phyloP scores from a whole-genome alignment of 2,797 vertebrate species.

The Amblyopsis hoosieri region DNA sequence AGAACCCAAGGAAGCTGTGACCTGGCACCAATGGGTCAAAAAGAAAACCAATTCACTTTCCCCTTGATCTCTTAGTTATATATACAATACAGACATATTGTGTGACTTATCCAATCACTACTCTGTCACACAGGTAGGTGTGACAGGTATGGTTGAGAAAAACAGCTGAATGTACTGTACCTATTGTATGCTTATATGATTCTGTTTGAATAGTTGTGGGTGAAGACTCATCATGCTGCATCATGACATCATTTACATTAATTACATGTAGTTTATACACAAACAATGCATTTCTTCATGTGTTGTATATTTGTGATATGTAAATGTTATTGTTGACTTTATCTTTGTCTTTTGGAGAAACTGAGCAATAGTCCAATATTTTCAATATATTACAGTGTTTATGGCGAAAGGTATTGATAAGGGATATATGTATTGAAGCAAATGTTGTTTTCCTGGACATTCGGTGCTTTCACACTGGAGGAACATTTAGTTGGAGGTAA shows the following conservation, averaged over 20 bases:
- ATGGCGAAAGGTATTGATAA: constrained; percentile 16
- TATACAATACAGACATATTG: too few species aligned
- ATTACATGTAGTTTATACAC: too few species aligned
- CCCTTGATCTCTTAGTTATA: too few species aligned
- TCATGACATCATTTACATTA: too few species aligned
- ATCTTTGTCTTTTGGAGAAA: neutral
- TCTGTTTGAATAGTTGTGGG: neutral
- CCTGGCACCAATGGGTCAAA: neutral
- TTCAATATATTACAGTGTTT: constrained; percentile 13
- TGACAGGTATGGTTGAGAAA: too few species aligned
- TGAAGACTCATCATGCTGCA: too few species aligned
- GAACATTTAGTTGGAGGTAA: too few species aligned
- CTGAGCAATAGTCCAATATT: constrained; percentile 19
- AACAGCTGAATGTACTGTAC: neutral
- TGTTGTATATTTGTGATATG: neutral
- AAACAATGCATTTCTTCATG: neutral
- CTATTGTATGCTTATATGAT: neutral
- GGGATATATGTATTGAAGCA: neutral
- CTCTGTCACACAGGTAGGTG: neutral
- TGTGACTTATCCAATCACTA: too few species aligned
- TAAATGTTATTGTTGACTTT: neutral
- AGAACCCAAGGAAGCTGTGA: too few species aligned
- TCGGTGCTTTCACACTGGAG: too few species aligned
- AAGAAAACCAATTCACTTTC: neutral
- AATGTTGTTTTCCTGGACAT: neutral